phyloP scores from a whole-genome alignment of 2,888 invertebrate species.

The Zaprionus lineosus region DNA sequence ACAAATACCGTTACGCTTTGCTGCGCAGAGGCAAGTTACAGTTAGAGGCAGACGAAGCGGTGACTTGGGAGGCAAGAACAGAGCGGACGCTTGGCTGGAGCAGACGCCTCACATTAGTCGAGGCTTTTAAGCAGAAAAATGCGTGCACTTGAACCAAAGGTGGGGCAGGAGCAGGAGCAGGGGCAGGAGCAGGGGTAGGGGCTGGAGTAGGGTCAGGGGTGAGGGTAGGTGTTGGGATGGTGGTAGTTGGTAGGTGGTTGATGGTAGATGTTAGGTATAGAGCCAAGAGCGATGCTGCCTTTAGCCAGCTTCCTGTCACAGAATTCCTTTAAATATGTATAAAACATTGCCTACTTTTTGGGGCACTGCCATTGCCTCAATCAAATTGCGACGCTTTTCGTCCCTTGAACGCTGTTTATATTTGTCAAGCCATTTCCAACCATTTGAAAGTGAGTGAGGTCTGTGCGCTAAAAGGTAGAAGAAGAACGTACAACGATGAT shows the following conservation, averaged over 20 bases:
- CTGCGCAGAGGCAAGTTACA: slow-evolving; percentile 56
- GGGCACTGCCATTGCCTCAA: slow-evolving; percentile 44
- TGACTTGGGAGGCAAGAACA: slow-evolving; percentile 6
- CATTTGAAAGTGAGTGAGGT: too few relatives aligned
- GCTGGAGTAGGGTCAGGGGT: neutral
- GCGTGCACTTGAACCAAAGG: slow-evolving; percentile 68
- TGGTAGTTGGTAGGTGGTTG: too few relatives aligned
- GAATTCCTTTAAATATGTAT: slow-evolving; percentile 52
- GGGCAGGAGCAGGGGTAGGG: too few relatives aligned
- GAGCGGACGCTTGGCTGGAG: slow-evolving; percentile 32
- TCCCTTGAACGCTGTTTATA: slow-evolving; percentile 42
- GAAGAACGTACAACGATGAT: too few relatives aligned
- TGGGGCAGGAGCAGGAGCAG: neutral
- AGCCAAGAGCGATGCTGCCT: neutral
- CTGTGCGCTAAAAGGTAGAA: too few relatives aligned
- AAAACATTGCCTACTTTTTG: slow-evolving; percentile 62
- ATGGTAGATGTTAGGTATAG: too few relatives aligned
- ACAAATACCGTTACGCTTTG: slow-evolving; percentile 64
- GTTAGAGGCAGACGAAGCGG: neutral
- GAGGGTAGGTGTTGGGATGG: too few relatives aligned
- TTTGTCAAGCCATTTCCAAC: slow-evolving; percentile 67
- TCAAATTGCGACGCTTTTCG: slow-evolving; percentile 36
- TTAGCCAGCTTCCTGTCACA: neutral
- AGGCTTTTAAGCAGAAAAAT: slow-evolving; percentile 79
- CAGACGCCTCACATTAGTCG: slow-evolving; percentile 73